Evolutionary conservation across 2,113 vertebrate species (phyloP), one percentile per base, ranked within the genome.

Genomic region (Cololabis saira): DNA sequence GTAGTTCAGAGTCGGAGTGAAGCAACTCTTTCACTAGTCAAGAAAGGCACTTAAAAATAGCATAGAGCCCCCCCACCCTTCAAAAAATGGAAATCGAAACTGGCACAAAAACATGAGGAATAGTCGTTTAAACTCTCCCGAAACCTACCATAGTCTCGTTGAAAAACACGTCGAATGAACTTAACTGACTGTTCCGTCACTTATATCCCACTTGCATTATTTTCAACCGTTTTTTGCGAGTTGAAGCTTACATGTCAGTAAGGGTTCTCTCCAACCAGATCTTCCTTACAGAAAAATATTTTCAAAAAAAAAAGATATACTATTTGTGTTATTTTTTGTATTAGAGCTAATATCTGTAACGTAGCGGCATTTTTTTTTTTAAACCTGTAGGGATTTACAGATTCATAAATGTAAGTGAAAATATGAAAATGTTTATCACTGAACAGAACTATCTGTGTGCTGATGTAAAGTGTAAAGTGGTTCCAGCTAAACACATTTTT

Each of bases 41-140:
- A 54, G 43, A 50, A 82, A 90, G 88, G 88, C 86, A 90, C 82
- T 61, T 73, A 41, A 59, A 61, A n/a, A 30, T 41, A 78, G 64
- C 16, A 42, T 19, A 24, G 61, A 56, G 6, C 27, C 22, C 2
- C 65, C 56, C 56, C 10, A 1, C 33, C 10, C 10, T 37, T 4
- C 10, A 11, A 37, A 27, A 27, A 27, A 27, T 27, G 24, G 24
- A 37, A 37, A 37, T 37, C 33, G 10, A 37, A 37, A 37, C 6
- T 37, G 33, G 33, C 33, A 37, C 24, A 27, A 27, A 27, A 27
- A 7, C 33, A 7, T 37, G 2, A 11, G 33, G 33, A 37, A 37
- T 4, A 37, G 24, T 37, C 3, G 6, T 9, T 37, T 37, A 37
- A 37, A 37, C 6, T 37, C 10, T 37, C 5, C 33, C 1, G 5